Percentiles rank a stretch among this genome's conserved stretches.
Evolutionary conservation across 2,888 invertebrate species (phyloP).

Genomic region (Epirrhoe alternata): DNA sequence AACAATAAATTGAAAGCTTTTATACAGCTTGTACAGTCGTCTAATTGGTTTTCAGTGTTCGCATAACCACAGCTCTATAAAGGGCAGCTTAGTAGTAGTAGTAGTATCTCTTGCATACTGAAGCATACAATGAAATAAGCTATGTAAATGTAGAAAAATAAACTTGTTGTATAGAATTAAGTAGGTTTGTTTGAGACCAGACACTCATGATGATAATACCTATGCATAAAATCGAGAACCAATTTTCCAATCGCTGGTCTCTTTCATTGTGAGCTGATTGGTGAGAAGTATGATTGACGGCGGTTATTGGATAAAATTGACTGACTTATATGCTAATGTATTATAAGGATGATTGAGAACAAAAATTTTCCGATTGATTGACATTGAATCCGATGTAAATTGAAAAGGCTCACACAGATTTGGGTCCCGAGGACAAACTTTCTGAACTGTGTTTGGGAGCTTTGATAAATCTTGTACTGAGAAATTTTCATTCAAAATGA

Average conservation of each 20-base stretch:
- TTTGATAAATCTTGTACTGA: constrained; percentile 1
- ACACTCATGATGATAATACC: neutral
- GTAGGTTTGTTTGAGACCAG: neutral
- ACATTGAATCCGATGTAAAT: constrained; percentile 19
- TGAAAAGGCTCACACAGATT: constrained; percentile 14
- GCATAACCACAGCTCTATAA: neutral
- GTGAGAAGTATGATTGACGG: constrained; percentile 39
- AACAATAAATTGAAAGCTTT: neutral
- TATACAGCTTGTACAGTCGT: neutral
- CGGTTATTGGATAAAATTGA: constrained; percentile 34
- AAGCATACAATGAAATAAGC: neutral
- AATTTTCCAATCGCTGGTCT: constrained; percentile 36
- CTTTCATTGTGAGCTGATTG: constrained; percentile 31
- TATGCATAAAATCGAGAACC: constrained; percentile 13
- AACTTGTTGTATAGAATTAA: too few species aligned
- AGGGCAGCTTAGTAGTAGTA: too few species aligned
- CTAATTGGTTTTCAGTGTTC: neutral
- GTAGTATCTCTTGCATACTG: neutral
- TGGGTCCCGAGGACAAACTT: constrained; percentile 13
- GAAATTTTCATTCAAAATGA: neutral
- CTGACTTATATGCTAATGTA: constrained; percentile 22
- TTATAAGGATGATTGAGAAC: constrained; percentile 17
- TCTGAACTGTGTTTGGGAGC: neutral
- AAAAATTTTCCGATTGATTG: constrained; percentile 16
- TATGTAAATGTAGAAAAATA: too few species aligned